phyloP scores from a whole-genome alignment of 1,140 invertebrate species.

The Drosophila burlai region DNA sequence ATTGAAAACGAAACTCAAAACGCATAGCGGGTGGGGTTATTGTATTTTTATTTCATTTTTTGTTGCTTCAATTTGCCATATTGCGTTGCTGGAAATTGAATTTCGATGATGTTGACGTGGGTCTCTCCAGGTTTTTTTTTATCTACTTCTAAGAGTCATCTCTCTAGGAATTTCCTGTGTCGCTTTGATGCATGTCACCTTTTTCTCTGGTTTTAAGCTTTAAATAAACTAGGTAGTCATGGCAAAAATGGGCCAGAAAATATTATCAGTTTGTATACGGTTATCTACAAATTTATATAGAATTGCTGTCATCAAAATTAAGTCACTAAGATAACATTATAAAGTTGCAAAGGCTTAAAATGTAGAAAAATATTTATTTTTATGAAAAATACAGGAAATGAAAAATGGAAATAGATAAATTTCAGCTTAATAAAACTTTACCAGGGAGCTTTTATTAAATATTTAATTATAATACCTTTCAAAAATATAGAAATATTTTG shows the following conservation, averaged over 20 bases:
- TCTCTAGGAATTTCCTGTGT: slow-evolving; percentile 18
- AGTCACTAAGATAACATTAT: neutral
- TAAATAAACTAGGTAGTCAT: slow-evolving; percentile 7
- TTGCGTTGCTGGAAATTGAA: slow-evolving; percentile 24
- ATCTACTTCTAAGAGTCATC: slow-evolving; percentile 10
- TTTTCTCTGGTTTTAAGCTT: neutral
- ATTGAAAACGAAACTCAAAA: slow-evolving; percentile 37
- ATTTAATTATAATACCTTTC: too few relatives aligned
- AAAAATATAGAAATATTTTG: too few relatives aligned
- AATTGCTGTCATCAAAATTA: neutral
- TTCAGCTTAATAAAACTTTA: neutral
- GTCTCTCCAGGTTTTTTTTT: neutral
- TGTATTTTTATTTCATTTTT: neutral
- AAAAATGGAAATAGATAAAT: neutral
- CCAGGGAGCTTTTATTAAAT: too few relatives aligned
- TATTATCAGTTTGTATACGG: neutral
- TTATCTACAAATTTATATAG: neutral
- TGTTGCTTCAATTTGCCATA: slow-evolving; percentile 9
- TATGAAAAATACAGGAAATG: neutral
- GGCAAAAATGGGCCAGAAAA: neutral
- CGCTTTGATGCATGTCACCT: slow-evolving; percentile 4
- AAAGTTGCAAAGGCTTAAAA: neutral
- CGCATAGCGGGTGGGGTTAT: slow-evolving; percentile 14
- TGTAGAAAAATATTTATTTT: neutral
- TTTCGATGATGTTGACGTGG: slow-evolving; percentile 12